Evolutionary conservation across 35 echinoderm and acorn worm species (phyloP), one percentile per base, ranked within the genome.

Genomic region (Chiridota heheva): DNA sequence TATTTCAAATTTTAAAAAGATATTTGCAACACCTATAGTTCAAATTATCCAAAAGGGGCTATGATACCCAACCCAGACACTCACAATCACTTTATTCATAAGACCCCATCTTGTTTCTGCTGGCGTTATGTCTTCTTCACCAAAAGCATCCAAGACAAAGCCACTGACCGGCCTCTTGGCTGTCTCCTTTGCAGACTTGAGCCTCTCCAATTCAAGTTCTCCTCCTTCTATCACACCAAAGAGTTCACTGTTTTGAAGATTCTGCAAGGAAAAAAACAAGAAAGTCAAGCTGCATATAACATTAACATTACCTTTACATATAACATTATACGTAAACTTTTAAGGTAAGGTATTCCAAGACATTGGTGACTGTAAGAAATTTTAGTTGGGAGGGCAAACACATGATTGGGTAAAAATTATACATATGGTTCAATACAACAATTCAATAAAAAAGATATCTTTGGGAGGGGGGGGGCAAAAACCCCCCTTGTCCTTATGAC

Each of bases 141-240:
- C 65, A 29, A 91, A 83, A 28, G 62, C 89, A 72, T 97, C 93
- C 10, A 97, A 44, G 12, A 97, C 84, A 80, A 91, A 97, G 6
- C 93, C 93, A 44, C 62, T 42, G 20, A 97, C 93, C 3, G 88
- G 88, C 73, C 93, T 34, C 39, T 91, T 86, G 0, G 84, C 93
- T 31, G 83, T 88, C 63, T 97, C 93, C 45, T 47, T 87, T 7
- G 73, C 72, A 18, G 77, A 97, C 36, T 80, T 15, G 15, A 82
- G 22, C 37, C 93, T 76, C 61, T 97, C 88, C 2, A 60, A 78
- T 28, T 71, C 25, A 48, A 87, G 30, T n/a, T 91, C 81, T 29
- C 93, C 88, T 39, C 93, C 93, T 44, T 86, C 88, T 20, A 97
- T 69, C 20, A 97, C 93, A 17, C 88, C 93, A 43, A 97, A 73